Base-by-base conservation (phyloP, 2,797 vertebrate species). In the Coracias cyanogaster region DNA sequence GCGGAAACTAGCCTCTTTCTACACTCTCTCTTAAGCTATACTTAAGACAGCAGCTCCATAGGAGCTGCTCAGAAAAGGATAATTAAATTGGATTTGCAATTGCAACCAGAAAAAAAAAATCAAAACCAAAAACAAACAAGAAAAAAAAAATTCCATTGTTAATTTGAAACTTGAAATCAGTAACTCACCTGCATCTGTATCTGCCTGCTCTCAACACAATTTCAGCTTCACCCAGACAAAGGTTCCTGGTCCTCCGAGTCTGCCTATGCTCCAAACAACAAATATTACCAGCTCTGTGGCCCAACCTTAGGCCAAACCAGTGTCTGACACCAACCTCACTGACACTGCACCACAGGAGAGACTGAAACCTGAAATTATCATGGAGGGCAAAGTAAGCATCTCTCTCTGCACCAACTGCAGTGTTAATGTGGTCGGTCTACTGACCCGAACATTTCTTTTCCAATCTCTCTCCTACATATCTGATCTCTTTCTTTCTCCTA, bases 131-230 rank as follows among this genome's bases (percentile, higher is more conserved):
- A 16, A 37, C 37, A 37, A 43, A 43, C 41, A 43, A 43, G 12
- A 8, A 13, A 3, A 17, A 61, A 61, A 39, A 14, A 18, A 6
- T 0, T 3, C 15, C 33, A 33, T 1, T 37, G 26, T 43, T 60
- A 61, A 29, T 80, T 21, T 78, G 25, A 82, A 94, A 76, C 21
- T 35, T 82, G 26, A 71, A 71, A 86, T 12, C 11, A 65, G 24
- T 61, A 37, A 66, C 37, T 69, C 15, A 58, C 14, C 15, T 48
- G 35, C 31, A 43, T 21, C 22, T n/a, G 13, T 8, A 81, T 22
- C 43, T 66, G 37, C 21, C 57, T 79, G 49, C 46, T 84, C 20
- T 48, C 37, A 37, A 77, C 13, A 33, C 7, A 4, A 25, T 58
- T 76, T 65, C 29, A 31, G 29, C n/a, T 64, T 76, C 21, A 69